phyloP scores from a whole-genome alignment of 2,113 vertebrate genomes.

The Microtus richardsoni region DNA sequence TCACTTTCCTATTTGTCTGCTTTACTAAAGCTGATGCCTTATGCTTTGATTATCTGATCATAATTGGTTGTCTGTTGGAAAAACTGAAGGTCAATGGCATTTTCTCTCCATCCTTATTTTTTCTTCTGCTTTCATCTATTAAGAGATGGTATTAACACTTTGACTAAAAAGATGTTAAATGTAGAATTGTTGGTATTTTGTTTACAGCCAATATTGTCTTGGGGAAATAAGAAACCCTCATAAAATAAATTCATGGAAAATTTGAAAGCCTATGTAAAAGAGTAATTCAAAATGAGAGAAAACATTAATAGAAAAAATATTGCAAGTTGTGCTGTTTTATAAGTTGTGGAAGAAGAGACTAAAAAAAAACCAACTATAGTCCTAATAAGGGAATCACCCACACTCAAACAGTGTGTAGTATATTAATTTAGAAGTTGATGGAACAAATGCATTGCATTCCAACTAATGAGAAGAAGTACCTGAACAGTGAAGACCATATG shows the following conservation, averaged over 20 bases:
- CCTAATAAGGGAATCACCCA: not conserved
- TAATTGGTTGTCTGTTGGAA: constrained; percentile 5
- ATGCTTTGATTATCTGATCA: constrained; percentile 47
- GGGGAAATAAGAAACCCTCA: not conserved
- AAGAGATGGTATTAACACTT: not conserved
- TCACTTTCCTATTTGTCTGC: not conserved
- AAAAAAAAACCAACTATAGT: not conserved
- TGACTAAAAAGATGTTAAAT: constrained; percentile 39
- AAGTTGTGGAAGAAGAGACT: not conserved
- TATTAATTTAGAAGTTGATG: not conserved
- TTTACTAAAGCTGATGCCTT: constrained; percentile 14
- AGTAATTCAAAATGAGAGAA: not conserved
- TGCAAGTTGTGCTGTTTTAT: not conserved
- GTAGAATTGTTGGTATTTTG: not conserved
- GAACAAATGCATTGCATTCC: not conserved
- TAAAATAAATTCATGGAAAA: not conserved
- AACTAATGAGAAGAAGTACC: not conserved
- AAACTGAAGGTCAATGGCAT: constrained; percentile 35
- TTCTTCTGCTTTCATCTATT: constrained; percentile 20
- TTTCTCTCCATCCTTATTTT: constrained; percentile 31
- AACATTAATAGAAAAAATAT: not conserved
- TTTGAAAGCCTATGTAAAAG: constrained; percentile 22
- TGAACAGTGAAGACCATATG: not conserved
- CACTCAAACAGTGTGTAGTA: not conserved
- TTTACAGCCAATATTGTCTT: not conserved